These are phyloP conservation scores for Nephrotoma guestfalica DNA, from an alignment of 2,888 invertebrate genomes.

Conservation along the genomic window DNA sequence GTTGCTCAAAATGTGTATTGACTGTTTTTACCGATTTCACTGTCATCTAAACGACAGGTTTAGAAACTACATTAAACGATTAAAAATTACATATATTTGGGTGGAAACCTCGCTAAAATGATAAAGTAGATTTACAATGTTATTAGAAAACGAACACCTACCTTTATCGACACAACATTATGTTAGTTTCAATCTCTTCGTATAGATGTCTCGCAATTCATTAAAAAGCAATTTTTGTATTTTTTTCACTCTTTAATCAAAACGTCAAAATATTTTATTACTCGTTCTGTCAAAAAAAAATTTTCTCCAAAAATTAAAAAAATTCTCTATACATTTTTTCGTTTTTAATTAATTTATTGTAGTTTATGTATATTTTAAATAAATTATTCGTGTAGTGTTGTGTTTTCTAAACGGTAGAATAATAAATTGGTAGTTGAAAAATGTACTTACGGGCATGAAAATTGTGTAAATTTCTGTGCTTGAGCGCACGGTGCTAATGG, in stretches of 20 bases:
- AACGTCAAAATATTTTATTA: conserved; percentile 1
- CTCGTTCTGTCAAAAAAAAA: background rate
- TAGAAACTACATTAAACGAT: no score
- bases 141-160: background rate
- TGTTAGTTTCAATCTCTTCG: background rate
- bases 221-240: background rate
- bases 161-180: background rate
- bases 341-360: background rate
- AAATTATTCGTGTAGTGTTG: background rate
- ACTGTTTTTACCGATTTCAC: no score
- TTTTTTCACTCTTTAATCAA: background rate
- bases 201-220: background rate
- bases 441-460: background rate
- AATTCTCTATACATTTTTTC: background rate
- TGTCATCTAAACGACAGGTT: no score
- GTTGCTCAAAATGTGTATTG: no score
- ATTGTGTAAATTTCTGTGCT: background rate
- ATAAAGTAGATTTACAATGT: no score
- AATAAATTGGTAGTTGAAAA: background rate
- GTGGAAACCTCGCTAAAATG: no score
- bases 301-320: background rate
- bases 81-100: no score
- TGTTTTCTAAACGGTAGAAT: background rate
- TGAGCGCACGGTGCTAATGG: background rate
- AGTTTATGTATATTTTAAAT: background rate